Base-by-base conservation (phyloP, 1,140 invertebrate species). In the Cephus cinctus region DNA sequence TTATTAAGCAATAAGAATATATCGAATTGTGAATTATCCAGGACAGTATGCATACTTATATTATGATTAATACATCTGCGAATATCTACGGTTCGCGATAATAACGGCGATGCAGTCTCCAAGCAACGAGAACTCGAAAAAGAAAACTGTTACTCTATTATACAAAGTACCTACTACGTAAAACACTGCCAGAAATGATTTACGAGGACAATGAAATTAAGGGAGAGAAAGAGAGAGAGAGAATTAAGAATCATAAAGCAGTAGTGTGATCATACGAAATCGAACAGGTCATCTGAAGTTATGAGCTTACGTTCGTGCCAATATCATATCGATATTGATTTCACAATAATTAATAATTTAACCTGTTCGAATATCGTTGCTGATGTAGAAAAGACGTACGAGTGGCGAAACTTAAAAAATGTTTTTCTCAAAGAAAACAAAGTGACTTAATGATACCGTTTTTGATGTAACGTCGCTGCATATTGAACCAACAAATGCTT, bases 1-100 rank as follows among this genome's bases (percentile, higher is more conserved):
- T 73, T 67, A 63, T 66, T 70, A 66, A 75, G 69, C 69, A 71
- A 73, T 75, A 75, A 73, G 61, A 42, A 57, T 61, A 36, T 6
- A 58, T 57, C 49, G 44, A 54, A 62, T 59, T 57, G 45, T 52
- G 52, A 62, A 50, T 56, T 47, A 43, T n/a, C n/a, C 41, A 45
- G 27, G 19, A 31, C 16, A 54, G 48, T 51, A 34, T 53, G 45
- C 55, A 48, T 38, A 30, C 52, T 58, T 38, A 30, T 41, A 43
- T 44, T 49, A 36, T 35, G 52, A 35, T 40, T 47, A 48, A 51
- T 23, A 44, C 32, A 52, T 56, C 46, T 54, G 47, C 49, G 47
- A 56, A 32, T 56, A 55, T 47, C 42, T 39, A 36, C 35, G 42
- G 50, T 55, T 53, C 54, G 31, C 34, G 42, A 31, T 39, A 44